These are phyloP conservation scores for Clivina fossor DNA, from an alignment of 2,888 invertebrate genomes.

Conservation along the genomic window DNA sequence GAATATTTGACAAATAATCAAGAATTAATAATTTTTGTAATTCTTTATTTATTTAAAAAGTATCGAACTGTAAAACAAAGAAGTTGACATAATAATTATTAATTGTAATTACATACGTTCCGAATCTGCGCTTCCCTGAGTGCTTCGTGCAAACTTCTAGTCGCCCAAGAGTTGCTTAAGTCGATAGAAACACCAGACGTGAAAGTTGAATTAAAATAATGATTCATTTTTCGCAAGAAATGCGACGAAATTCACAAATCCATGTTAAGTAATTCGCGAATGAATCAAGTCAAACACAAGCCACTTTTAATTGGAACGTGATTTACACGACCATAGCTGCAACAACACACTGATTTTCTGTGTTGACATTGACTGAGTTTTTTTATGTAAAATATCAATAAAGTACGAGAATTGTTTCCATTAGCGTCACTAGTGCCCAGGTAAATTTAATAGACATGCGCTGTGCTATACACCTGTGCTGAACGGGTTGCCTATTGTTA, in stretches of 20 bases:
- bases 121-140: conserved; percentile 51
- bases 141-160: conserved; percentile 57
- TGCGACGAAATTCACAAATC: background rate
- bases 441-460: conserved; percentile 11
- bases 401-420: conserved; percentile 3
- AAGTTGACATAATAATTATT: too few species aligned
- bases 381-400: conserved; percentile 25
- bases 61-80: background rate
- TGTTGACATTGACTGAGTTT: conserved; percentile 25
- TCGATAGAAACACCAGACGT: conserved; percentile 56
- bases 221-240: conserved; percentile 42
- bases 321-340: background rate
- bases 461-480: background rate
- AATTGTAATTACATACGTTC: conserved; percentile 39
- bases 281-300: background rate
- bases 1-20: too few species aligned
- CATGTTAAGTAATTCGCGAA: too few species aligned
- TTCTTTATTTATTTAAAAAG: background rate
- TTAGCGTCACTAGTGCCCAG: conserved; percentile 7
- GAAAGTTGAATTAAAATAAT: conserved; percentile 48
- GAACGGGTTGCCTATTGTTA: background rate
- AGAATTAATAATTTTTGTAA: background rate
- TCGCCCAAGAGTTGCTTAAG: conserved; percentile 62
- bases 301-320: background rate
- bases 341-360: conserved; percentile 9